These are phyloP conservation scores for Apamea sordens DNA, from an alignment of 2,888 invertebrate genomes.

Conservation along the genomic window DNA sequence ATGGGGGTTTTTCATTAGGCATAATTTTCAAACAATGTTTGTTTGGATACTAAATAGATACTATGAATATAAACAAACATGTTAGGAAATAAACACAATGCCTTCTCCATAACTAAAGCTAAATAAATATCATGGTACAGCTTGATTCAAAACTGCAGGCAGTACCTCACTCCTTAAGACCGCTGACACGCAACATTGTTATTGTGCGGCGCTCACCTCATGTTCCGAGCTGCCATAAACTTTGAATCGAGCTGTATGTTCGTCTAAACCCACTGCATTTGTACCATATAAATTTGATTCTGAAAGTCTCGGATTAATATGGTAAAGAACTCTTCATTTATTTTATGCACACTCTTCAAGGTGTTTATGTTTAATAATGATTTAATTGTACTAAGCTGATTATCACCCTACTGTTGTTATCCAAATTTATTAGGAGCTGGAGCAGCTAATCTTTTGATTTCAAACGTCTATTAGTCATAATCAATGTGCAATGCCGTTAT, in stretches of 20 bases:
- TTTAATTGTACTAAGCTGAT: not conserved
- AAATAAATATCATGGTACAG: not conserved
- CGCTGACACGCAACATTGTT: not conserved
- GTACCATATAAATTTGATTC: too few relatives aligned
- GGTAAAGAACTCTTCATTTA: not conserved
- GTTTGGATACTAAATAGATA: not conserved
- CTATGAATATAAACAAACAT: not conserved
- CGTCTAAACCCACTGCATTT: not conserved
- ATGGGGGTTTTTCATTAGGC: conserved; percentile 46
- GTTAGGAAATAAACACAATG: not conserved
- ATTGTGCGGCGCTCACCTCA: not conserved
- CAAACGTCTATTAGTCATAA: not conserved
- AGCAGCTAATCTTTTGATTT: not conserved
- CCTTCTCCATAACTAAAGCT: not conserved
- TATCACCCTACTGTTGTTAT: too few relatives aligned
- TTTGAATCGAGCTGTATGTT: not conserved
- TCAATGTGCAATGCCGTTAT: not conserved
- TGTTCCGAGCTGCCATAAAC: not conserved
- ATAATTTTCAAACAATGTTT: not conserved
- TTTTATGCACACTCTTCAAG: not conserved
- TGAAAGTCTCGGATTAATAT: not conserved
- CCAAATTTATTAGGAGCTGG: not conserved
- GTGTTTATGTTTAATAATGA: not conserved
- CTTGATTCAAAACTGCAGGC: not conserved
- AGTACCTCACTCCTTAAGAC: not conserved